Evolutionary conservation across 2,888 invertebrate species (phyloP), one percentile per base, ranked within the genome.

Genomic region (Stenurella melanura): DNA sequence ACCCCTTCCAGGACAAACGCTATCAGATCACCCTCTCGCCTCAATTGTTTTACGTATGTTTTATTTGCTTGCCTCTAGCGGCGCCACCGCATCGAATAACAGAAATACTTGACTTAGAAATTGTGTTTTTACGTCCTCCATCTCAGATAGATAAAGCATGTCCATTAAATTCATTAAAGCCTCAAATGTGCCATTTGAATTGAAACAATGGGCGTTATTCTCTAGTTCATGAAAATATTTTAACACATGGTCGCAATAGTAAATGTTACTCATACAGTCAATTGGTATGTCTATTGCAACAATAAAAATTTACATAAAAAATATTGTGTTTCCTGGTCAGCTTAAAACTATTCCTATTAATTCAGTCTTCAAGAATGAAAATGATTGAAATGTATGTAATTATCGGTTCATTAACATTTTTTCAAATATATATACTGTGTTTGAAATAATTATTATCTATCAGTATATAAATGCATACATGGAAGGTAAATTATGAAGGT

Each of bases 41-140:
- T 85, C 85, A 83, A 85, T 86, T 85, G 86, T 86, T 86, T 87
- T 85, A 86, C 83, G 84, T 85, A 84, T 83, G 84, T 86, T 86
- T 85, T 85, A 84, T 86, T 86, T 84, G 83, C 79, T 79, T 79
- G 82, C 85, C 80, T 78, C 78, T 72, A 79, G 82, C 83, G 86
- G 84, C 86, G 86, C 85, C 85, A 80, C 80, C 76, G 67, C 76
- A 71, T 73, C 75, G 76, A 75, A 76, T 75, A 75, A 80, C 69
- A 75, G 69, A 64, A 77, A 73, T 78, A 60, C 66, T 63, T 71
- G 78, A 73, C 75, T 19, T 70, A 70, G 58, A 42, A 73, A 73
- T 73, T 34, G 73, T 17, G 57, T 73, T 73, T 73, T 73, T 73
- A 64, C 67, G 73, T 67, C 72, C 50, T 54, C 72, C 38, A 72